Base-by-base conservation (phyloP, 1,140 invertebrate genomes). In the Brachionus paranguensis region DNA sequence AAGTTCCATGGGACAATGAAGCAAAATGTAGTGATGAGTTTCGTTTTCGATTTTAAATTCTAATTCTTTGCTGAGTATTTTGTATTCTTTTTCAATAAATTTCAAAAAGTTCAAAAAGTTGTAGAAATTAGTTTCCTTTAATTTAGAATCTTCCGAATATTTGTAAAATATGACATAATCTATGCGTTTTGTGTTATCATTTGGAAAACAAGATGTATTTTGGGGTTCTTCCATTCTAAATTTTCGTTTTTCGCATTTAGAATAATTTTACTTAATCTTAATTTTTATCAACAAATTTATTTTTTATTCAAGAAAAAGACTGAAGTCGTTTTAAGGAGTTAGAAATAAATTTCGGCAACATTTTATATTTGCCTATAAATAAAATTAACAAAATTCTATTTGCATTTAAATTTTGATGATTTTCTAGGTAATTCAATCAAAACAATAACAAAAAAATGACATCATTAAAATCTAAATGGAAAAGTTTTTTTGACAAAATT, bases 1-100 rank as follows among this genome's bases (percentile, higher is more conserved):
- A 60, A 87, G 85, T 20, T 87, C 86, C 60, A 89, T 87, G 0
- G 89, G 87, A 84, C 86, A 87, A 64, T 88, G 87, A 0, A 90
- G 76, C 20, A 88, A 86, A 12, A 87, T 85, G 68, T 86, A 89
- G 4, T 87, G 86, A 29, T 86, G 78, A 5, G 88, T 85, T 20
- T 86, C 87, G n/a, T 86, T 85, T 6, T 79, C 83, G 20, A 1
- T 85, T 86, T 41, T 86, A 60, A 8, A 86, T 45, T 10, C 65
- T 29, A 33, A 88, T 78, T 0, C 84, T 84, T 72, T 8, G 11
- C 2, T 41, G 14, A 41, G n/a, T 14, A 17, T 17, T 5, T 43
- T 43, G 10, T 37, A 41, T 84, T 88, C 87, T 27, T 85, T 79
- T 27, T 81, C n/a, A 78, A 88, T 72, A 17, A 53, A n/a, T n/a